These are phyloP conservation scores for Falco punctatus DNA, from an alignment of 2,113 vertebrate species.

Conservation along the genomic window DNA sequence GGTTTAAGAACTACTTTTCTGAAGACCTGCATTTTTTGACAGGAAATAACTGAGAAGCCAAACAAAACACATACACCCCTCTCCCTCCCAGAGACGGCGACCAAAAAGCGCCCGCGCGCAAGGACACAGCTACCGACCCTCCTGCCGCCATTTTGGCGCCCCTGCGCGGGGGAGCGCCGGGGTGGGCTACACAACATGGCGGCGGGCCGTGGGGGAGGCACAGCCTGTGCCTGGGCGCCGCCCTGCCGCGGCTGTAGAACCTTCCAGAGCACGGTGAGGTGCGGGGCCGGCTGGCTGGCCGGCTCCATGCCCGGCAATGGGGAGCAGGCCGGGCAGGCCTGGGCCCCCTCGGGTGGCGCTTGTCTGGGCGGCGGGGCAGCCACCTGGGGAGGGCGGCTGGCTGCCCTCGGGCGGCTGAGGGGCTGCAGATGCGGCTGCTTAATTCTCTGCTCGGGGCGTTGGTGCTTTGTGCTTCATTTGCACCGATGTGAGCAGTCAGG, in stretches of 20 bases:
- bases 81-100: fast-evolving
- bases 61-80: not conserved
- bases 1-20: not conserved
- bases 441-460: not conserved
- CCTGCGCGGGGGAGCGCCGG: fast-evolving
- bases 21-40: not conserved
- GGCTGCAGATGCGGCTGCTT: fast-evolving
- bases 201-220: fast-evolving
- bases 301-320: fast-evolving
- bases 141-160: fast-evolving
- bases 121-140: fast-evolving
- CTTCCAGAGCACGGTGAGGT: fast-evolving
- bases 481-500: not conserved
- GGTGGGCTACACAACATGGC: fast-evolving
- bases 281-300: fast-evolving
- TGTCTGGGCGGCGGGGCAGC: fast-evolving
- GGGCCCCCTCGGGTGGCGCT: fast-evolving
- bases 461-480: fast-evolving
- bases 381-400: fast-evolving
- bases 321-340: fast-evolving
- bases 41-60: not conserved
- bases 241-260: fast-evolving
- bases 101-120: fast-evolving
- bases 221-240: not conserved
- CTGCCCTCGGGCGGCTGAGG: fast-evolving